These are phyloP conservation scores for Platycnemis pennipes DNA, from an alignment of 2,888 invertebrate species.

Conservation along the genomic window DNA sequence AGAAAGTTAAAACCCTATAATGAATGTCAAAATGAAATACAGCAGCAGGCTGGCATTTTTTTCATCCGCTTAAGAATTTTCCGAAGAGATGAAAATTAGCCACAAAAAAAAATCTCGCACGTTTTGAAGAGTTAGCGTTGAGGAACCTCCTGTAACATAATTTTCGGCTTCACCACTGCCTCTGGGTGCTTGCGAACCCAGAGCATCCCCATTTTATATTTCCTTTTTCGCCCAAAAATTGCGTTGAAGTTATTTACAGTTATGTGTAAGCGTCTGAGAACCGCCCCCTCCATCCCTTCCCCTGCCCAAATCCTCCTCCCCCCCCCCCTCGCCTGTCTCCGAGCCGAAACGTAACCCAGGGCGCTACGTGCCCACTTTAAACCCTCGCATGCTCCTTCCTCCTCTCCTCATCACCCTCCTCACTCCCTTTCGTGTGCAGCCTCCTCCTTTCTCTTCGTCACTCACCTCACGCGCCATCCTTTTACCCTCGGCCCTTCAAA, in stretches of 20 bases:
- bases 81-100: too few relatives aligned
- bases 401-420: background rate
- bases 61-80: too few relatives aligned
- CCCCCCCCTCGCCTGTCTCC: background rate
- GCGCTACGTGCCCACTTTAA: constrained; percentile 10
- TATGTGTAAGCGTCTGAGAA: background rate
- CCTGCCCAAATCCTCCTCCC: background rate
- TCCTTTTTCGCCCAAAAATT: background rate
- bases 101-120: too few relatives aligned
- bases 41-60: too few relatives aligned
- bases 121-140: background rate
- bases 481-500: background rate
- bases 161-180: background rate
- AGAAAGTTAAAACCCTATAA: too few relatives aligned
- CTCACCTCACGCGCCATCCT: background rate
- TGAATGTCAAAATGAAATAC: too few relatives aligned
- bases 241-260: constrained; percentile 11
- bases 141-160: background rate
- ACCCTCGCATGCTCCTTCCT: background rate
- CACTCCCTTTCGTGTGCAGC: background rate
- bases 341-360: background rate
- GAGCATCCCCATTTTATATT: background rate
- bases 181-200: background rate
- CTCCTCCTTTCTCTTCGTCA: background rate
- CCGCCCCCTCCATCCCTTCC: background rate